These are phyloP conservation scores for Drosophila paramelanica DNA, from an alignment of 2,888 invertebrate genomes.

Conservation along the genomic window DNA sequence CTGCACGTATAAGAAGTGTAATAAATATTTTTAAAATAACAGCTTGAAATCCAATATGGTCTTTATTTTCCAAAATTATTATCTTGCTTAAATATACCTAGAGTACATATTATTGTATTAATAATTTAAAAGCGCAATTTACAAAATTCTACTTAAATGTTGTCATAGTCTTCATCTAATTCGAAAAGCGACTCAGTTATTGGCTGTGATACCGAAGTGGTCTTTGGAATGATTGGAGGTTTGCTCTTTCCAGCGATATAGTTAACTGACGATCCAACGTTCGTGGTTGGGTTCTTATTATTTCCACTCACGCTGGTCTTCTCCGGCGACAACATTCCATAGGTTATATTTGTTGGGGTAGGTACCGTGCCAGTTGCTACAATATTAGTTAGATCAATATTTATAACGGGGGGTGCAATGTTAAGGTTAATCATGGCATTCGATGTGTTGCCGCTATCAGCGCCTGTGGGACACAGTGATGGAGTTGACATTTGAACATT, in stretches of 20 bases:
- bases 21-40: not conserved
- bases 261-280: constrained; percentile 53
- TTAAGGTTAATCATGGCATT: constrained; percentile 61
- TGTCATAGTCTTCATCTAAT: constrained; percentile 85
- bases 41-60: constrained; percentile 28
- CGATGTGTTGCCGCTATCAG: constrained; percentile 30
- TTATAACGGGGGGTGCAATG: constrained; percentile 82
- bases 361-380: constrained; percentile 60
- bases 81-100: constrained; percentile 47
- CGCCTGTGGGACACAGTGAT: constrained; percentile 12
- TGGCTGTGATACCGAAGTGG: constrained; percentile 56
- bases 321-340: constrained; percentile 40
- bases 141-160: constrained; percentile 80
- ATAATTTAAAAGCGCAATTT: constrained; percentile 71
- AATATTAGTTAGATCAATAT: constrained; percentile 84
- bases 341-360: constrained; percentile 60
- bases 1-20: not conserved
- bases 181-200: constrained; percentile 79
- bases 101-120: constrained; percentile 62
- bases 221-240: constrained; percentile 67
- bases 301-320: constrained; percentile 33
- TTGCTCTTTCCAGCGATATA: constrained; percentile 59
- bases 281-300: constrained; percentile 58
- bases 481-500: constrained; percentile 70
- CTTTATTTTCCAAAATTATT: constrained; percentile 39